Conservation (phyloP, 2,113 vertebrate genomes). For the Actenoides lindsayi region DNA sequence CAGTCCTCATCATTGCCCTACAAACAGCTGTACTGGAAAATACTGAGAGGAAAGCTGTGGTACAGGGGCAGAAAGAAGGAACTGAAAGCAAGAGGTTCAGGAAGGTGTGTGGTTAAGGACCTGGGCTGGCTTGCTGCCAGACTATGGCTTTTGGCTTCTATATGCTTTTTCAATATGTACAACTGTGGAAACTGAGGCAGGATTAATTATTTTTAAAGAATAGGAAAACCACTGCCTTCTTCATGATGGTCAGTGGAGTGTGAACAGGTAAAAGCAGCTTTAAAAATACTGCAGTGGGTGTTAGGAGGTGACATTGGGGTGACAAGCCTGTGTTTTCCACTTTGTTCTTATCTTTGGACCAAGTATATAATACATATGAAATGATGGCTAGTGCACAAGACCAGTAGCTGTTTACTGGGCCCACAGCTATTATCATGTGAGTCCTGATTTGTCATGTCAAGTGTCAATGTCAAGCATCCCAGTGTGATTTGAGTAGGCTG, state of each 20-base stretch:
- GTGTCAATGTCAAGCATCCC: constrained; percentile 3
- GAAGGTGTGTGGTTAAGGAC: neutral
- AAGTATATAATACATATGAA: neutral
- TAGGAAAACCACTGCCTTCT: neutral
- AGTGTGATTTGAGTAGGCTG: constrained; percentile 5
- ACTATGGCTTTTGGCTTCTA: neutral
- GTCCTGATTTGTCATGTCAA: neutral
- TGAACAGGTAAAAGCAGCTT: neutral
- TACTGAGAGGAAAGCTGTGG: neutral
- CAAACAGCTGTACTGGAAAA: neutral
- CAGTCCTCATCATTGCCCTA: neutral
- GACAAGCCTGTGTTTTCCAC: neutral
- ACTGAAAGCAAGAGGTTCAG: rapidly evolving
- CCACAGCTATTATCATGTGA: neutral
- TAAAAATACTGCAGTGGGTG: neutral
- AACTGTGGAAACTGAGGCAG: neutral
- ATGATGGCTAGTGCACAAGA: neutral
- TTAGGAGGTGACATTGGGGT: neutral
- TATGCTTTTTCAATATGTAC: neutral
- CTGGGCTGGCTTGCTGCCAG: neutral
- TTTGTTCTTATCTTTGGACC: neutral
- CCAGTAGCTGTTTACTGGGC: neutral
- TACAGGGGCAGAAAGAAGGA: neutral
- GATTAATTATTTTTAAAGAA: neutral
- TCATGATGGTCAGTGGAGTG: neutral